These are phyloP conservation scores for Coranthus polyacanthus DNA, from an alignment of 2,797 vertebrate genomes.

Conservation along the genomic window DNA sequence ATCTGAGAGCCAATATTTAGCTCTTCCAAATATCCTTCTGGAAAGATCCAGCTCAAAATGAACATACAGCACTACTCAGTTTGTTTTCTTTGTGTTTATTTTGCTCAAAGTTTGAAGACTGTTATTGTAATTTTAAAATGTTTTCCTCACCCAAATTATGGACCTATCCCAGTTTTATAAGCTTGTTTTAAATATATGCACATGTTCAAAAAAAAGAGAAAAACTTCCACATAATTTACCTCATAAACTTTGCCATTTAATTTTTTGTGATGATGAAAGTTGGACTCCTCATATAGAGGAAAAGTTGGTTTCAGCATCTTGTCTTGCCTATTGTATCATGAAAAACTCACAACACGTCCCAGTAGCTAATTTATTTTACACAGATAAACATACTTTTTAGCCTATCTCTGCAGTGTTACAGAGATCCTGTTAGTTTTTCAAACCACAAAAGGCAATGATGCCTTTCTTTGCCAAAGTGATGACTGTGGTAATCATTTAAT, in stretches of 20 bases:
- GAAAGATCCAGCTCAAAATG: constrained; percentile 33
- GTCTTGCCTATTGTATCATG: no score
- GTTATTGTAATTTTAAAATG: no score
- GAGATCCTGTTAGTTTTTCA: no score
- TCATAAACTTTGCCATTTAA: no score
- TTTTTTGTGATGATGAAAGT: no score
- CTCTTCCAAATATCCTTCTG: constrained; percentile 15
- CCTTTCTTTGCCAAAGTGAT: neutral
- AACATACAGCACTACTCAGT: constrained; percentile 9
- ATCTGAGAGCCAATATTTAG: constrained; percentile 22
- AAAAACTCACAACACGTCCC: constrained; percentile 15
- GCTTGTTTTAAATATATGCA: neutral
- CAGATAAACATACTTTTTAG: constrained; percentile 1
- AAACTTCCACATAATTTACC: neutral
- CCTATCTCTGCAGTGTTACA: no score
- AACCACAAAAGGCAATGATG: neutral
- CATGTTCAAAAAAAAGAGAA: no score
- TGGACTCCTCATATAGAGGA: neutral
- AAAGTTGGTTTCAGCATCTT: neutral
- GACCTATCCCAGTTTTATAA: constrained; percentile 6
- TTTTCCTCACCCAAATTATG: neutral
- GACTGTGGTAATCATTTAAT: constrained; percentile 9
- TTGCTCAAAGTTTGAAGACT: neutral
- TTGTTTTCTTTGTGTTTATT: constrained; percentile 31
- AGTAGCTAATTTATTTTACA: constrained; percentile 20